Evolutionary conservation across 53 echinoderm and acorn worm genomes (phyloP), one percentile per base, ranked within the genome.

Genomic region (Luidia sarsii): DNA sequence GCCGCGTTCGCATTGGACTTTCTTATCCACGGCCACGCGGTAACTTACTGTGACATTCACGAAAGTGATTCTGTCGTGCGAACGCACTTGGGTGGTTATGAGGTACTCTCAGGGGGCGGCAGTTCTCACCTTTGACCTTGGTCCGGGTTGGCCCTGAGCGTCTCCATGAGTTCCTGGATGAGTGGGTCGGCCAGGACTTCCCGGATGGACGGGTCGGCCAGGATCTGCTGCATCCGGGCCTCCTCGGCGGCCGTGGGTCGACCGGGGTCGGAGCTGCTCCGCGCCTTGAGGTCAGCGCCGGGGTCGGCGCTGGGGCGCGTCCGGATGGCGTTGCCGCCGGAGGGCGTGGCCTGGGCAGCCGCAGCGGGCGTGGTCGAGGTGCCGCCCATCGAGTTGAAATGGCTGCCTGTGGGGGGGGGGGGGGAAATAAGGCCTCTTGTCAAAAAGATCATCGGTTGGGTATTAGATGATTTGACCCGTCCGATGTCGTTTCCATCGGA

Each of bases 251-350:
- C 88, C 1, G 91, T 99, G 25, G 89, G 72, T 33, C 89, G 91
- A 14, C 88, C 88, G 36, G 95, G 90, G 48, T 92, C 69, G 2
- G 90, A 90, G 88, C 92, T 95, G 73, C 95, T 95, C 33, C 83
- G 80, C 13, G 88, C 86, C 0, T 51, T 68, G 35, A 91, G 86
- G 67, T 95, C 89, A 1, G 83, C 33, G 25, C 50, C 13, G 66
- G 90, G 33, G 32, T 48, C 67, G n/a, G 67, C 73, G 71, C 49
- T 71, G 28, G 69, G 60, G 4, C 46, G 56, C 11, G 41, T 41
- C 41, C 11, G 41, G 41, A 41, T 41, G 6, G 6, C 41, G 6
- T 41, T 6, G 54, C n/a, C 30, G 9, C 50, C 66, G 9, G 80
- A 0, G 14, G 82, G 29, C 6, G 85, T 3, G 34, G 77, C 59